Percentiles rank a stretch among this genome's conserved stretches.
These are phyloP conservation scores for Pocillopora grandis DNA, from an alignment of 92 coral and sea anemone genomes.

Conservation along the genomic window DNA sequence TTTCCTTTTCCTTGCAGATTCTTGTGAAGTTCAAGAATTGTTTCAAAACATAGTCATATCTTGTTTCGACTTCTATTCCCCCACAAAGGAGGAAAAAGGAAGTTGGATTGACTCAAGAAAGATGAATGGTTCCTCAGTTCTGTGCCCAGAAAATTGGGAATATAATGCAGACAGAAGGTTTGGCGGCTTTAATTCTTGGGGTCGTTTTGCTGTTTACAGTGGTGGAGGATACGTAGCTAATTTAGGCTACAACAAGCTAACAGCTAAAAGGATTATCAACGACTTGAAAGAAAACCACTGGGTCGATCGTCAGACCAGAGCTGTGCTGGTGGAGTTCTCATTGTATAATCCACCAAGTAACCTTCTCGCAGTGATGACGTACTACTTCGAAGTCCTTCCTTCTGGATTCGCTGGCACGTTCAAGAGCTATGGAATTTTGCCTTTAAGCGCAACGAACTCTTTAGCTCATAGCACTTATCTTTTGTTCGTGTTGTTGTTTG, in stretches of 20 bases:
- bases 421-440: constrained; percentile 10
- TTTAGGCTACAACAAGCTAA: constrained; percentile 26
- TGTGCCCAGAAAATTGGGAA: constrained; percentile 34
- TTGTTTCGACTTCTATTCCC: constrained; percentile 16
- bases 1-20: background rate
- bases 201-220: constrained; percentile 27
- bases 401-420: constrained; percentile 21
- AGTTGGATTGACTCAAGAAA: background rate
- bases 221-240: constrained; percentile 47
- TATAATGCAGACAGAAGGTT: background rate
- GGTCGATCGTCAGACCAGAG: constrained; percentile 38
- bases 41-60: background rate
- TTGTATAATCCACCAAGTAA: constrained; percentile 30
- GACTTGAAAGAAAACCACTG: constrained; percentile 10
- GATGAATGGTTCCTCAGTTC: background rate
- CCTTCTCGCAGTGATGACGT: constrained; percentile 13
- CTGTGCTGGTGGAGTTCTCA: constrained; percentile 36
- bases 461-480: constrained; percentile 2
- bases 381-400: constrained; percentile 29
- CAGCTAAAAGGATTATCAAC: constrained; percentile 22
- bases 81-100: background rate
- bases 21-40: background rate
- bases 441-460: constrained; percentile 1
- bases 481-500: constrained; percentile 20
- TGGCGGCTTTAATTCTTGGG: constrained; percentile 36